Evolutionary conservation across 2,113 vertebrate species (phyloP).

Genomic region (Plectropomus leopardus): DNA sequence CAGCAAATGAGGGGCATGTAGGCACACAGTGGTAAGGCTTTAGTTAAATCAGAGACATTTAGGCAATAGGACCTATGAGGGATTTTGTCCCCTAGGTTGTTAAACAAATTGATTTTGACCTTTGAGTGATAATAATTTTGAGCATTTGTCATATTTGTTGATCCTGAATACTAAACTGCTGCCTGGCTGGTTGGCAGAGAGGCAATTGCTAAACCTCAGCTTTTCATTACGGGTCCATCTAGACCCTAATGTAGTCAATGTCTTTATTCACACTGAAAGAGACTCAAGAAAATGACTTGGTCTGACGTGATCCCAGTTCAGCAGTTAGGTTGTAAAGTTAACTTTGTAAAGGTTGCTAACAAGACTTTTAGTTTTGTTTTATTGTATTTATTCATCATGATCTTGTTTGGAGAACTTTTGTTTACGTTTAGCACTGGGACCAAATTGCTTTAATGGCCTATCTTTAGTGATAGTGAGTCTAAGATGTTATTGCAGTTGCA

Average conservation of each 20-base stretch:
- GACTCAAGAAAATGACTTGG: not conserved
- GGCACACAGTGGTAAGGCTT: constrained; percentile 44
- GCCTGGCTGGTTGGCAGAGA: not conserved
- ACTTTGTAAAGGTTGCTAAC: not conserved
- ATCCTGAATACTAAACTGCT: constrained; percentile 22
- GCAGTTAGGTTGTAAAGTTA: not conserved
- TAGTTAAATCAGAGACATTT: constrained; percentile 58
- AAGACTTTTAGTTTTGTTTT: not conserved
- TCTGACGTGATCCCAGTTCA: not conserved
- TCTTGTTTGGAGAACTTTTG: not conserved
- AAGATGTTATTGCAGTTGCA: not conserved
- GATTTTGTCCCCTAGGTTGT: constrained; percentile 64
- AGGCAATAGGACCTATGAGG: constrained; percentile 58
- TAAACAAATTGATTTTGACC: constrained; percentile 75
- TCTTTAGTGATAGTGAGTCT: not conserved
- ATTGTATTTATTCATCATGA: not conserved
- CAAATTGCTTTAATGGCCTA: not conserved
- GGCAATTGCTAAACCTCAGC: constrained; percentile 5
- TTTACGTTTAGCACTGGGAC: not conserved
- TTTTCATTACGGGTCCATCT: not conserved
- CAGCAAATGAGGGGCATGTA: constrained; percentile 57
- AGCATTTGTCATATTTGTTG: constrained; percentile 43
- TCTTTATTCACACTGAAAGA: not conserved
- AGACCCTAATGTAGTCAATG: not conserved
- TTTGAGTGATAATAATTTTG: constrained; percentile 42